These are phyloP conservation scores for Stomatorhinus ivindoensis DNA, from an alignment of 2,113 vertebrate genomes.

Conservation along the genomic window DNA sequence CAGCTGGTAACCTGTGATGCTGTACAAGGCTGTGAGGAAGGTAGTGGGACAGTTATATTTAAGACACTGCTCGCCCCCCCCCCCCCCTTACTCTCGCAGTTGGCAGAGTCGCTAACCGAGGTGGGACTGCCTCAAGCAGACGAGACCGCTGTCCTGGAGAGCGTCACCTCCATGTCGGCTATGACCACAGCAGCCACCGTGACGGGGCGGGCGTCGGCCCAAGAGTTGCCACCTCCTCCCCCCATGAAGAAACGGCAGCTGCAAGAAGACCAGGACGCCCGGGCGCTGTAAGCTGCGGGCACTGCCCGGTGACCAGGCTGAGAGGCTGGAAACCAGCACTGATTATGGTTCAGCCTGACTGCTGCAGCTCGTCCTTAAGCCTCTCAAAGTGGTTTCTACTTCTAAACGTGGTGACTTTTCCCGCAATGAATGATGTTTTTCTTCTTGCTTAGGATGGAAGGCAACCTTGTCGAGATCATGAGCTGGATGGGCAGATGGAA, in stretches of 20 bases:
- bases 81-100: conserved; percentile 50
- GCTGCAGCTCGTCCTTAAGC: background rate
- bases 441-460: conserved; percentile 68
- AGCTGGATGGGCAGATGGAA: conserved; percentile 74
- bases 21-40: background rate
- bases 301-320: background rate
- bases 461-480: conserved; percentile 63
- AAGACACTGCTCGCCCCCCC: background rate
- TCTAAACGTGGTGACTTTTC: background rate
- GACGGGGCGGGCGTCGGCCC: conserved; percentile 41
- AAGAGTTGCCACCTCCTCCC: conserved; percentile 69
- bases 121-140: conserved; percentile 64
- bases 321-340: background rate
- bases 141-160: conserved; percentile 59
- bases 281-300: conserved; percentile 65
- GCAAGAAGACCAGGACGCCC: conserved; percentile 67
- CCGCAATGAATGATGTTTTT: background rate
- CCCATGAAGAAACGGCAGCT: conserved; percentile 81
- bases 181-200: conserved; percentile 45
- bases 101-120: conserved; percentile 74
- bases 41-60: background rate
- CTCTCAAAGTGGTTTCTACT: background rate
- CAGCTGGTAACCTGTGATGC: background rate
- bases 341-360: background rate
- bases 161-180: conserved; percentile 36